Conservation (phyloP, 2,113 vertebrate species). For the Urocynchramus pylzowi region DNA sequence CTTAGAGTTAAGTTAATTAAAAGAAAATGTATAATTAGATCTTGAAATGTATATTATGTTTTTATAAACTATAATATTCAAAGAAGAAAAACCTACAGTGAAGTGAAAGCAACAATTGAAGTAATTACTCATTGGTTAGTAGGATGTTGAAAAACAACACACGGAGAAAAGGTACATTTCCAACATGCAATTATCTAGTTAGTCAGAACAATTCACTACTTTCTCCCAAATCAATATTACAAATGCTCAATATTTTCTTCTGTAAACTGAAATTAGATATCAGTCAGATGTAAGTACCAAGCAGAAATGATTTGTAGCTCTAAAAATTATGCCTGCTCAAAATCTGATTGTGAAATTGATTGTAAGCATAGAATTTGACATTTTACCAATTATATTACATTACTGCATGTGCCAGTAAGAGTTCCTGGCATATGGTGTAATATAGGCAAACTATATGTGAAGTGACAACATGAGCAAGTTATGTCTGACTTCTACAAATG, state of each 20-base stretch:
- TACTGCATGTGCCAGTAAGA: background rate
- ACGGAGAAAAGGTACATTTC: background rate
- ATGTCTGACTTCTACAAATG: background rate
- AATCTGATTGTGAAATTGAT: constrained; percentile 20
- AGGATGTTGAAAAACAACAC: background rate
- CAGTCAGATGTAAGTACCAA: background rate
- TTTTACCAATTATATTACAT: constrained; percentile 32
- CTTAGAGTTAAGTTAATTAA: background rate
- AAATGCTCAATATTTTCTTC: constrained; percentile 16
- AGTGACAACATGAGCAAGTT: constrained; percentile 29
- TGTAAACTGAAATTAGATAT: constrained; percentile 1
- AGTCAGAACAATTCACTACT: background rate
- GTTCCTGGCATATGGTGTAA: background rate
- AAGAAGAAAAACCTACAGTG: background rate
- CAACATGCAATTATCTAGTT: background rate
- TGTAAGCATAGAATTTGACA: constrained; percentile 21
- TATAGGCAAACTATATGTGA: constrained; percentile 1
- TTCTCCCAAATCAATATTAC: background rate
- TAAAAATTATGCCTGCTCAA: background rate
- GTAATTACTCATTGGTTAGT: background rate
- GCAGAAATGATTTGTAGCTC: constrained; percentile 2
- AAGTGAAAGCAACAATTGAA: background rate
- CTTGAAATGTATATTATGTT: background rate
- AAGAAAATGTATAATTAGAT: background rate
- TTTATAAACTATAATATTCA: background rate